Percentiles rank a stretch among this genome's conserved stretches.
These are phyloP conservation scores for Eptesicus fuscus DNA, from an alignment of 2,113 vertebrate species.

Conservation along the genomic window DNA sequence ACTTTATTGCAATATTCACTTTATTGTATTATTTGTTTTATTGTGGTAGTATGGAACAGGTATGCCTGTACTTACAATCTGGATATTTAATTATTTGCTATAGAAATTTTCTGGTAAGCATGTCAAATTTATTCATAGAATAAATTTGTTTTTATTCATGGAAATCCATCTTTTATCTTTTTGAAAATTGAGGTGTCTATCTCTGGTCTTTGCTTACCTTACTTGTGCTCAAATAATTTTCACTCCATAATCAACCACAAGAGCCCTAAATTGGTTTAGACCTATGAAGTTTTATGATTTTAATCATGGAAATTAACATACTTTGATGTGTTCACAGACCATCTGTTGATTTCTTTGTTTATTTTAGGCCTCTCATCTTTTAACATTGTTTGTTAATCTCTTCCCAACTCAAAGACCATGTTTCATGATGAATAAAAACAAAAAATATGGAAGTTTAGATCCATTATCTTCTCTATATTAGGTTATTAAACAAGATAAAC, in stretches of 20 bases:
- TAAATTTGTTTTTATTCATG: background rate
- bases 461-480: slow-evolving; percentile 18
- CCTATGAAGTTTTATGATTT: background rate
- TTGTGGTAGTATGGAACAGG: background rate
- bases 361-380: background rate
- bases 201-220: background rate
- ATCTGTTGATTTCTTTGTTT: background rate
- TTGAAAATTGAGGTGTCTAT: background rate
- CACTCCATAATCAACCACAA: background rate
- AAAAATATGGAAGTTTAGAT: slow-evolving; percentile 3
- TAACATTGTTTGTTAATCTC: slow-evolving; percentile 26
- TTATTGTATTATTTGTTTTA: background rate
- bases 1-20: background rate
- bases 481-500: slow-evolving; percentile 40
- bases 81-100: background rate
- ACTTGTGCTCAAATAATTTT: background rate
- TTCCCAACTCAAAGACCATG: background rate
- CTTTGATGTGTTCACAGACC: background rate
- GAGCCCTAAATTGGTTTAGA: background rate
- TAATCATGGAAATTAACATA: background rate
- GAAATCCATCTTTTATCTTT: background rate
- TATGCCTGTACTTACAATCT: background rate
- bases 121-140: background rate
- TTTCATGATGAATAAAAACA: background rate
- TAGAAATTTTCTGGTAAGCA: background rate